phyloP scores from a whole-genome alignment of 1,140 invertebrate genomes.

The Calliopsis andreniformis region DNA sequence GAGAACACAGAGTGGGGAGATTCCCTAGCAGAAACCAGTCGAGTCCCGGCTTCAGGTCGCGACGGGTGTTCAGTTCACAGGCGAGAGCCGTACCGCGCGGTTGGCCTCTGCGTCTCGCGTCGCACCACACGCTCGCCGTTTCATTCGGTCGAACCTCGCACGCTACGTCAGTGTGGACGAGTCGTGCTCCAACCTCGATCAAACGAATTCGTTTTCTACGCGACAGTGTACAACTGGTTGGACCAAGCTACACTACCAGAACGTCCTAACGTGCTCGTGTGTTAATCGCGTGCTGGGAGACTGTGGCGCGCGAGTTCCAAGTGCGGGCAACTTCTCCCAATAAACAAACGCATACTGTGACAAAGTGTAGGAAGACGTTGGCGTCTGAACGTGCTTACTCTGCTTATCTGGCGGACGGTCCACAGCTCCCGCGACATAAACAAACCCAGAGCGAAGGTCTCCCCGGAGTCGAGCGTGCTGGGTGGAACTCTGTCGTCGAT shows the following conservation, averaged over 20 bases:
- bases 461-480: background rate
- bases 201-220: too few species aligned
- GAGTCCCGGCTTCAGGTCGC: constrained; percentile 77
- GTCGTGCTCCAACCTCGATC: background rate
- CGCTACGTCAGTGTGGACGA: background rate
- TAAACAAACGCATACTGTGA: constrained; percentile 2
- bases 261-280: too few species aligned
- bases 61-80: constrained; percentile 76
- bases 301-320: background rate
- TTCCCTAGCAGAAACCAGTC: constrained; percentile 73
- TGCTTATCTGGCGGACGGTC: background rate
- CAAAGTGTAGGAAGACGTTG: background rate
- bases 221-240: background rate
- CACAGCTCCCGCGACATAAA: background rate
- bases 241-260: background rate
- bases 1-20: constrained; percentile 66
- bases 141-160: background rate
- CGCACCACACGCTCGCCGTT: background rate
- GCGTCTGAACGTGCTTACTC: constrained; percentile 5
- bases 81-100: constrained; percentile 75
- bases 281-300: constrained; percentile 7
- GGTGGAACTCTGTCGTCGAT: background rate
- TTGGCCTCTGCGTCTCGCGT: constrained; percentile 46
- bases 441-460: constrained; percentile 4
- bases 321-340: background rate